Evolutionary conservation across 1,140 invertebrate species (phyloP).

Genomic region (Magallana angulata): DNA sequence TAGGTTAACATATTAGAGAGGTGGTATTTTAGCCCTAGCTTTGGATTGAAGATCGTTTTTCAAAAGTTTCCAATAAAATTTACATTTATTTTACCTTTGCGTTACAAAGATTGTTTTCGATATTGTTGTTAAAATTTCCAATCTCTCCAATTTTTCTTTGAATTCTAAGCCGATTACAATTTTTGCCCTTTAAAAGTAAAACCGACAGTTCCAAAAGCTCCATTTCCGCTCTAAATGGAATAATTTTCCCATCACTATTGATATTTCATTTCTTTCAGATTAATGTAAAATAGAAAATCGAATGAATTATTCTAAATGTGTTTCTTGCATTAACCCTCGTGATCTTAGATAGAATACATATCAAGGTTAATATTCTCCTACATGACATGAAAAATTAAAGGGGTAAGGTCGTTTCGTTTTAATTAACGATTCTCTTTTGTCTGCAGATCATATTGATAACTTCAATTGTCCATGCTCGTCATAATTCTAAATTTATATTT

Average conservation of each 20-base stretch:
- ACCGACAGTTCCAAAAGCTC: neutral
- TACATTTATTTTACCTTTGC: no score
- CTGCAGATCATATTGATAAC: neutral
- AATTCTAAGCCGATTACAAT: neutral
- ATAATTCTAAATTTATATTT: no score
- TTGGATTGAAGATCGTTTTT: no score
- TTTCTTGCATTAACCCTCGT: neutral
- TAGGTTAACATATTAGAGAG: no score
- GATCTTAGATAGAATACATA: neutral
- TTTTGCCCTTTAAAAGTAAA: neutral
- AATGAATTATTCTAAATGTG: constrained; percentile 6
- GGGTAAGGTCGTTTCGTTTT: neutral
- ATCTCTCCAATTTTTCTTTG: no score
- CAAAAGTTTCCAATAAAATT: no score
- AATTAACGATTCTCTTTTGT: constrained; percentile 5
- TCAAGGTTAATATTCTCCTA: neutral
- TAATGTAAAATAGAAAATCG: neutral
- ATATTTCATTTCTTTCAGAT: neutral
- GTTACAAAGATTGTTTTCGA: no score
- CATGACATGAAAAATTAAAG: neutral
- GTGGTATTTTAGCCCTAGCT: no score
- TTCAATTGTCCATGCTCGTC: no score
- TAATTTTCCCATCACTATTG: neutral
- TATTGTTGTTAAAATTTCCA: no score
- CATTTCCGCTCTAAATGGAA: neutral